Evolutionary conservation across 2,888 invertebrate species (phyloP).

Genomic region (Chamaedrilus cognettii): DNA sequence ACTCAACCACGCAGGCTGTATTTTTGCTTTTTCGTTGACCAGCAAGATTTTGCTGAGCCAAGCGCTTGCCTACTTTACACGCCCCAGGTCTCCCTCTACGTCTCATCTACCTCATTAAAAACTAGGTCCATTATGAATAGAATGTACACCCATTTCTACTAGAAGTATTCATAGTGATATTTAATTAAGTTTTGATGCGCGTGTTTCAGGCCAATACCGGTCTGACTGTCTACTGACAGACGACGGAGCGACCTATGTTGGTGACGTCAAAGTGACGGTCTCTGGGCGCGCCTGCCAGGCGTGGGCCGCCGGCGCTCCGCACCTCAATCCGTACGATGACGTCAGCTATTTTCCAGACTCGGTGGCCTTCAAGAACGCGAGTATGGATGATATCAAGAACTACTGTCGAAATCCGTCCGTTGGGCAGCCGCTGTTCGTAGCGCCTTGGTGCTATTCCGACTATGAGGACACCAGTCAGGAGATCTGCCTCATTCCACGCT

Average conservation of each 20-base stretch:
- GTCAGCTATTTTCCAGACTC: background rate
- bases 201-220: no score
- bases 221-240: no score
- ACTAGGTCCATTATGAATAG: no score
- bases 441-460: background rate
- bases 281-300: background rate
- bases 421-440: background rate
- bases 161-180: no score
- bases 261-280: background rate
- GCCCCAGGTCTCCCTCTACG: no score
- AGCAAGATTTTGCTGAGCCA: no score
- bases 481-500: background rate
- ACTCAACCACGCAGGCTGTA: no score
- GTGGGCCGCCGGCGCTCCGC: background rate
- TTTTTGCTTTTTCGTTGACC: no score
- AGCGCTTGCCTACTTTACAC: no score
- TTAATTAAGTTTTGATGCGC: no score
- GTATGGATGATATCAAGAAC: background rate
- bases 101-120: no score
- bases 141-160: no score
- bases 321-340: background rate
- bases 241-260: background rate
- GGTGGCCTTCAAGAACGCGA: background rate
- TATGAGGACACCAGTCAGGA: background rate
- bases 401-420: background rate